Conservation (phyloP, 2,888 invertebrate genomes). For the Andrena flavipes region DNA sequence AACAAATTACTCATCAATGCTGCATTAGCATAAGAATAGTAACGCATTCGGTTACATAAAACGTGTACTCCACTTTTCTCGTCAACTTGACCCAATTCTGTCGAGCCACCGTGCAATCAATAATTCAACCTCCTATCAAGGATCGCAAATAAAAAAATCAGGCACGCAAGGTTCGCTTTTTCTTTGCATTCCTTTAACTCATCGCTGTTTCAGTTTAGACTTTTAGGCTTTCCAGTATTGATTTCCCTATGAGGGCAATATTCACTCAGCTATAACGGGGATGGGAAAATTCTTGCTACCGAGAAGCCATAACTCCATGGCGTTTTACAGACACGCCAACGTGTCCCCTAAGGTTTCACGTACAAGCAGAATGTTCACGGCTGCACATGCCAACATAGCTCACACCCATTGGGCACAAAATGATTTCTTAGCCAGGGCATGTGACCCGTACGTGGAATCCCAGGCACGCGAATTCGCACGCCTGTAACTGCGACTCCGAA, state of each 20-base stretch:
- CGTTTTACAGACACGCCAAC: constrained; percentile 32
- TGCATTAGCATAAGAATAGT: constrained; percentile 2
- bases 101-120: neutral
- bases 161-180: neutral
- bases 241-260: neutral
- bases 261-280: neutral
- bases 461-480: constrained; percentile 30
- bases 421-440: constrained; percentile 43
- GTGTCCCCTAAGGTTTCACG: constrained; percentile 53
- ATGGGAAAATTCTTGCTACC: constrained; percentile 11
- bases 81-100: neutral
- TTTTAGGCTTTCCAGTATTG: constrained; percentile 5
- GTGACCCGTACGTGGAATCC: constrained; percentile 40
- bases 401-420: constrained; percentile 53
- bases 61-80: constrained; percentile 1
- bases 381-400: constrained; percentile 36
- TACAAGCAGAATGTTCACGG: constrained; percentile 9
- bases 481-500: constrained; percentile 18
- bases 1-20: neutral
- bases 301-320: constrained; percentile 48
- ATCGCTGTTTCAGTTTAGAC: too few relatives aligned
- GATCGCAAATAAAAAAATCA: neutral
- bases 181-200: neutral
- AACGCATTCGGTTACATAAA: constrained; percentile 3
- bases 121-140: neutral